Evolutionary conservation across 2,888 invertebrate species (phyloP), one percentile per base, ranked within the genome.

Genomic region (Fragum whitleyi): DNA sequence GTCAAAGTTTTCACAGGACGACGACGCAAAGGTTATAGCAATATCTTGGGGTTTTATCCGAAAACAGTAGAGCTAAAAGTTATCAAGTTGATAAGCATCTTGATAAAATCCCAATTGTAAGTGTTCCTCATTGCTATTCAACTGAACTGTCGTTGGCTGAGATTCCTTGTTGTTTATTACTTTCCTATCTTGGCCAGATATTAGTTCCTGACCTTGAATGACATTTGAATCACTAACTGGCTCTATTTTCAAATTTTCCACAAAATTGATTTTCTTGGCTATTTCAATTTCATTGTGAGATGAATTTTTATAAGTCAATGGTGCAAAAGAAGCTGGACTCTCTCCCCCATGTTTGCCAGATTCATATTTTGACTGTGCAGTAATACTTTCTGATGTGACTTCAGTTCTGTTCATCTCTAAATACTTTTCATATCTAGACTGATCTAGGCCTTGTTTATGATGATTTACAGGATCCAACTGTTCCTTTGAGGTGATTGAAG

Each of bases 81-180:
- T 70, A 9, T 70, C 70, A 32, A 70, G 53, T 19, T 53, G 55
- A 29, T 55, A 70, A 6, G 23, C 28, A 1, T 73, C 47, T 32
- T 73, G 73, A 29, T 73, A 73, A 62, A 61, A 73, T 29, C 73
- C 73, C 21, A 23, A 19, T 28, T 73, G 61, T 1, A 73, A 16
- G 16, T 69, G 69, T n/a, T 70, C 36, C 21, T 55, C 32, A n/a
- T 29, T 62, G 29, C 29, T 29, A 51, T 62, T 47, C 3, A 23
- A 42, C 11, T 51, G 26, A 16, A 19, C n/a, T 3, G 21, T 21
- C 36, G n/a, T 42, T 2, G 61, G 0, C 36, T 36, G 59, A 16
- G 72, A n/a, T 39, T 71, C 57, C 6, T 36, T 32, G 3, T 19
- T 19, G 9, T n/a, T 51, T n/a, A 26, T 73, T 16, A 19, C 51